A percentile compares a stretch with the other conserved stretches of the same genome.
Conservation (phyloP, 2,888 invertebrate species). For the Digitonthophagus gazella region DNA sequence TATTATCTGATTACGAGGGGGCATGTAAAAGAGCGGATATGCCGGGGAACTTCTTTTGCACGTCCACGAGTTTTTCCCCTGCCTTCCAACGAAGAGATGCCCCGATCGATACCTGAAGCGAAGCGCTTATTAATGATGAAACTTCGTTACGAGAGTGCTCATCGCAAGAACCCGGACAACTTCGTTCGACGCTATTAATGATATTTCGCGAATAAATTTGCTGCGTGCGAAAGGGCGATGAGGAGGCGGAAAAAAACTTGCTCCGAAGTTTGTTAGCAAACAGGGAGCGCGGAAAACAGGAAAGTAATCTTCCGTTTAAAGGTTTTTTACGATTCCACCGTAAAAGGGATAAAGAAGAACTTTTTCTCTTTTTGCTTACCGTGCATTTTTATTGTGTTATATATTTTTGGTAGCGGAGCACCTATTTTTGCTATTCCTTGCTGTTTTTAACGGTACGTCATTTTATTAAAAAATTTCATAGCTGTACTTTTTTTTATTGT, state of each 20-base stretch:
- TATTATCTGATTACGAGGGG: background rate
- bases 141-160: constrained; percentile 13
- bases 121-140: constrained; percentile 12
- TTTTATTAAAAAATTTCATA: background rate
- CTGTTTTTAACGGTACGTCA: background rate
- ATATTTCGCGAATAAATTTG: constrained; percentile 16
- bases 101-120: constrained; percentile 14
- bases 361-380: background rate
- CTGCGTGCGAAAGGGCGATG: background rate
- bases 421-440: background rate
- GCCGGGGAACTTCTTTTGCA: background rate
- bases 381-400: background rate
- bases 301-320: constrained; percentile 14
- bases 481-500: too few species aligned
- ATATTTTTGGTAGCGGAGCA: background rate
- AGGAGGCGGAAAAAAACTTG: background rate
- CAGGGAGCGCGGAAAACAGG: constrained; percentile 6
- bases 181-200: constrained; percentile 7
- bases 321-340: constrained; percentile 4
- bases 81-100: background rate
- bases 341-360: background rate
- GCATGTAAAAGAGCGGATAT: background rate
- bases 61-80: background rate
- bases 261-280: constrained; percentile 12
- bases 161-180: background rate